Percentiles rank a stretch among this genome's conserved stretches.
phyloP scores from a whole-genome alignment of 2,113 vertebrate genomes.

The Oreotrochilus melanogaster region DNA sequence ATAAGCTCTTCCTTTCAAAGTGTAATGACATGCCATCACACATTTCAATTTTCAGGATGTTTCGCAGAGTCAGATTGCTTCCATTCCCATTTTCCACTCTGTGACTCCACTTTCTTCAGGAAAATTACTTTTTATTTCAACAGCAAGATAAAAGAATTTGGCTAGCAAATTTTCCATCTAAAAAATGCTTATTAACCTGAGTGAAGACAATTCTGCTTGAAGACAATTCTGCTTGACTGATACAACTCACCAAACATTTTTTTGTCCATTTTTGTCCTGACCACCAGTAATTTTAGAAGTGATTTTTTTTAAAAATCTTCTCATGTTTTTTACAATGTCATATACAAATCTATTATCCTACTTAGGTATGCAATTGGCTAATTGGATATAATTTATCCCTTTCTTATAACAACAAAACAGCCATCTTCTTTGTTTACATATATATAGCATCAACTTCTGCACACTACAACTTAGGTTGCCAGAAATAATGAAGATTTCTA shows the following conservation, averaged over 20 bases:
- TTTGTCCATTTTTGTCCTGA: not conserved
- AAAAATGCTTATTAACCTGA: not conserved
- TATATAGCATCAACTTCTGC: not conserved
- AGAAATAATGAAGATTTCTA: not conserved
- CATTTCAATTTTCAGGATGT: not conserved
- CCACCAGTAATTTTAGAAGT: not conserved
- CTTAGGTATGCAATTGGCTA: not conserved
- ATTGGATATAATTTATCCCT: not conserved
- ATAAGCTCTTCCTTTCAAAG: not conserved
- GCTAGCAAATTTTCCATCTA: not conserved
- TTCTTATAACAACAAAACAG: not conserved
- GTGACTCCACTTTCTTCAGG: not conserved
- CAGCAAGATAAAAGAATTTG: not conserved
- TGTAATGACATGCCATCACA: not conserved
- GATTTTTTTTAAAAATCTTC: not conserved
- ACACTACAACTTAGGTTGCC: not conserved
- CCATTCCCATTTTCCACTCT: not conserved
- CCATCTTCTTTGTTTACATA: not conserved
- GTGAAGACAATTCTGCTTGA: not conserved
- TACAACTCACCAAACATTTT: not conserved
- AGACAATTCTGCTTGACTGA: not conserved
- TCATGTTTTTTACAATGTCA: not conserved
- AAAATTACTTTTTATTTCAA: conserved; percentile 15
- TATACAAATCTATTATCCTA: not conserved
- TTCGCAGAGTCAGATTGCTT: not conserved